Evolutionary conservation across 2,113 vertebrate species (phyloP).

Genomic region (Potamarius usumacintae): DNA sequence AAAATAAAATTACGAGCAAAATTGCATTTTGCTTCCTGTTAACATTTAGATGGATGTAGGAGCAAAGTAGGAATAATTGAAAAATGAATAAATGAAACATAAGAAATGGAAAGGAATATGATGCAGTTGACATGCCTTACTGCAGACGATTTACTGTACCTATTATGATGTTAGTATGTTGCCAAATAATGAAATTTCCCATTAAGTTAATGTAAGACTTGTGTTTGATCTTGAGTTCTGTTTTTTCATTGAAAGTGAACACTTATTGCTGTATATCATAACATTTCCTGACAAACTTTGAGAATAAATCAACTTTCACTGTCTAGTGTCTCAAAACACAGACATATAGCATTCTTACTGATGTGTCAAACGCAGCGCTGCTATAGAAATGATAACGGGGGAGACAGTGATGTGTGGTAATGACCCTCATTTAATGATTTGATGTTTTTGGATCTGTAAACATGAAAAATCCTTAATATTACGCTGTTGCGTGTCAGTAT

Average conservation of each 20-base stretch:
- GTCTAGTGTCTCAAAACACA: background rate
- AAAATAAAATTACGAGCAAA: background rate
- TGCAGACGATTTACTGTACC: background rate
- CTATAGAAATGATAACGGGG: constrained; percentile 3
- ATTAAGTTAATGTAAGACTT: background rate
- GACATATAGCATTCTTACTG: background rate
- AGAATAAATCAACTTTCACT: background rate
- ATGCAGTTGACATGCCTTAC: background rate
- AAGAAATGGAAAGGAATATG: background rate
- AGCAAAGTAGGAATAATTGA: background rate
- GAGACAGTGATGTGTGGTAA: background rate
- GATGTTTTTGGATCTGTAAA: background rate
- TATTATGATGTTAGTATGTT: background rate
- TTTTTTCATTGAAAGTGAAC: background rate
- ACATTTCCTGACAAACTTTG: background rate
- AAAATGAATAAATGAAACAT: background rate
- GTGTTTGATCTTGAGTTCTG: background rate
- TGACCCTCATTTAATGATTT: constrained; percentile 10
- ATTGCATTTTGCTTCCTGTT: background rate
- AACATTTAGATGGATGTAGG: background rate
- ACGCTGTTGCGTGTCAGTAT: background rate
- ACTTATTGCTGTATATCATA: background rate
- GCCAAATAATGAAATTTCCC: background rate
- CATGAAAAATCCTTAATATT: background rate
- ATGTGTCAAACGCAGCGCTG: background rate